Conservation (phyloP, 1,140 invertebrate genomes). For the Zaprionus davidi region DNA sequence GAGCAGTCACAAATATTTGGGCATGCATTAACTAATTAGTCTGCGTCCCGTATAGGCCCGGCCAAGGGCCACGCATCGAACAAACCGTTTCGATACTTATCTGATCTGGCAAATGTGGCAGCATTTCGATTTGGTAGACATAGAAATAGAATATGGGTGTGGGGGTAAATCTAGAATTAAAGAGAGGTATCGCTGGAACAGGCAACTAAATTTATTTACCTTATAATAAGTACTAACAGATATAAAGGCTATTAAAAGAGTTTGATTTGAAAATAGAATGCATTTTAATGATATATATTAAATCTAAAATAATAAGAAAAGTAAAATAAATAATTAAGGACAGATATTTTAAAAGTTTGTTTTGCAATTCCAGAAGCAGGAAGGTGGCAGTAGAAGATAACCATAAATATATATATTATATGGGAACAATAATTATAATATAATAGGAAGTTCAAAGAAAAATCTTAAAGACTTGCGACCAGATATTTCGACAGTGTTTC, state of each 20-base stretch:
- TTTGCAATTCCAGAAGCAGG: too few species aligned
- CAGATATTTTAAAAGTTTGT: too few species aligned
- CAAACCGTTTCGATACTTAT: constrained; percentile 26
- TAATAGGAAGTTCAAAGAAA: too few species aligned
- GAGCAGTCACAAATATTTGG: constrained; percentile 46
- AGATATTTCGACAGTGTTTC: too few species aligned
- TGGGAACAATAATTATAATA: too few species aligned
- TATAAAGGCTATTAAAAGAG: background rate
- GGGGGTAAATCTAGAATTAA: background rate
- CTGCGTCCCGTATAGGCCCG: background rate
- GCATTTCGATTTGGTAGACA: constrained; percentile 16
- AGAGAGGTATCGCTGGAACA: background rate
- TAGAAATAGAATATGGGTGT: background rate
- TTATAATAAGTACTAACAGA: background rate
- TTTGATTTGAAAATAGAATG: background rate
- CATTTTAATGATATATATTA: too few species aligned
- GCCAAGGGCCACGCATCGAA: background rate
- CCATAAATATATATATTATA: too few species aligned
- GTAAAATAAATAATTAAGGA: too few species aligned
- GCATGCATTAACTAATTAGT: constrained; percentile 70
- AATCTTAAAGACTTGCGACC: too few species aligned
- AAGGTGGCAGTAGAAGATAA: too few species aligned
- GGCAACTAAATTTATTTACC: background rate
- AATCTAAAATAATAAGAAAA: background rate
- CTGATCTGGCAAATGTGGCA: constrained; percentile 25